Conservation (phyloP, 2,888 invertebrate species). For the Drosophila limbata region DNA sequence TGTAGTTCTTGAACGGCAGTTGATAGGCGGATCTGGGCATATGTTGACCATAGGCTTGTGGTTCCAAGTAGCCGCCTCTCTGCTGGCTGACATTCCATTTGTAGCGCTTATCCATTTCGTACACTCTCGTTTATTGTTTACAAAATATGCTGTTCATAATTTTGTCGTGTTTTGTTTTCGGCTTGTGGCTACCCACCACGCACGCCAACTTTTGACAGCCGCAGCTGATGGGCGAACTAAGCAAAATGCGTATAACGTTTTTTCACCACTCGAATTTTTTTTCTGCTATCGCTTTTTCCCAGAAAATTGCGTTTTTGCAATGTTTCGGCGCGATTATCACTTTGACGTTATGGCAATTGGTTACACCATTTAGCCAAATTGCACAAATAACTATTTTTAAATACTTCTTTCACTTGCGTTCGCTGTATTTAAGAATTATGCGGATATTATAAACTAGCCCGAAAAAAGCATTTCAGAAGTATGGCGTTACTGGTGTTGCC, state of each 20-base stretch:
- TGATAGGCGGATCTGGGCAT: constrained; percentile 28
- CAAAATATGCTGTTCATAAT: constrained; percentile 41
- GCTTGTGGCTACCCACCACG: constrained; percentile 49
- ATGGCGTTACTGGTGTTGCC: constrained; percentile 73
- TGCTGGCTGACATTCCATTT: constrained; percentile 51
- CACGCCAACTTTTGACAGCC: constrained; percentile 56
- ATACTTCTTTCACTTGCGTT: constrained; percentile 31
- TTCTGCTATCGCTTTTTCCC: constrained; percentile 56
- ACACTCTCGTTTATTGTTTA: constrained; percentile 23
- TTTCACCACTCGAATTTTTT: constrained; percentile 71
- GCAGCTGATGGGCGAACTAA: constrained; percentile 67
- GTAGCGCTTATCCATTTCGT: constrained; percentile 70
- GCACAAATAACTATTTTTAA: constrained; percentile 23
- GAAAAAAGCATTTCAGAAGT: constrained; percentile 72
- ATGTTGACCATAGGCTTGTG: constrained; percentile 22
- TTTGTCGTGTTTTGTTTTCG: constrained; percentile 54
- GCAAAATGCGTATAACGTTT: constrained; percentile 71
- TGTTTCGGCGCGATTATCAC: constrained; percentile 27
- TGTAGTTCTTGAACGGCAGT: constrained; percentile 63
- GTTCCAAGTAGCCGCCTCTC: constrained; percentile 48
- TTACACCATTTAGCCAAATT: constrained; percentile 34
- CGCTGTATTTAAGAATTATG: constrained; percentile 49
- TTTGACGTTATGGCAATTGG: constrained; percentile 37
- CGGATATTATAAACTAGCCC: constrained; percentile 59
- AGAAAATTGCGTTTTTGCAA: constrained; percentile 44